Evolutionary conservation across 2,797 vertebrate genomes (phyloP).

Genomic region (Onychomys leucogaster): DNA sequence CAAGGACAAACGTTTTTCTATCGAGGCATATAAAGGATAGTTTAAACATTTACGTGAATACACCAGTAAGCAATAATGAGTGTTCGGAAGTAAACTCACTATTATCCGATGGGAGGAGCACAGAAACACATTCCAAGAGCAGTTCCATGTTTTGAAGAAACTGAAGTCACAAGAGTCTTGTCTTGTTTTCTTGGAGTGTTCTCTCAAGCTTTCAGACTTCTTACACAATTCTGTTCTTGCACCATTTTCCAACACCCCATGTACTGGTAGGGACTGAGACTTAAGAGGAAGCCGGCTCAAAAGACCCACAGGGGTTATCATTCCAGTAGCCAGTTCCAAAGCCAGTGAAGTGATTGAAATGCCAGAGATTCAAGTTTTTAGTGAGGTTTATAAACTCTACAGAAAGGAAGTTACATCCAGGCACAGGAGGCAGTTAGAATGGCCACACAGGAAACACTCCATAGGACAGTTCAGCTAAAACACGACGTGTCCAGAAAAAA

Average conservation of each 20-base stretch:
- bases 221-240: background rate
- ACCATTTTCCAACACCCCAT: background rate
- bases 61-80: background rate
- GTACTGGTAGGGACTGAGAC: too few species aligned
- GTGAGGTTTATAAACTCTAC: background rate
- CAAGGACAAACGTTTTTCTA: background rate
- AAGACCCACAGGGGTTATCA: background rate
- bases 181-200: background rate
- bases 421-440: background rate
- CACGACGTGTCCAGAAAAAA: background rate
- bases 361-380: background rate
- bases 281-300: background rate
- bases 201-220: background rate
- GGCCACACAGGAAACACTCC: background rate
- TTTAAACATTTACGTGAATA: background rate
- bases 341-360: background rate
- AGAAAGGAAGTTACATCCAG: background rate
- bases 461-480: background rate
- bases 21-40: background rate
- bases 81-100: background rate
- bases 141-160: background rate
- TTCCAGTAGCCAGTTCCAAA: background rate
- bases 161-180: background rate
- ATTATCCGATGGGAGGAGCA: too few species aligned
- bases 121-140: background rate